Base-by-base conservation (phyloP, 2,797 vertebrate genomes). In the Sciurus vulgaris region DNA sequence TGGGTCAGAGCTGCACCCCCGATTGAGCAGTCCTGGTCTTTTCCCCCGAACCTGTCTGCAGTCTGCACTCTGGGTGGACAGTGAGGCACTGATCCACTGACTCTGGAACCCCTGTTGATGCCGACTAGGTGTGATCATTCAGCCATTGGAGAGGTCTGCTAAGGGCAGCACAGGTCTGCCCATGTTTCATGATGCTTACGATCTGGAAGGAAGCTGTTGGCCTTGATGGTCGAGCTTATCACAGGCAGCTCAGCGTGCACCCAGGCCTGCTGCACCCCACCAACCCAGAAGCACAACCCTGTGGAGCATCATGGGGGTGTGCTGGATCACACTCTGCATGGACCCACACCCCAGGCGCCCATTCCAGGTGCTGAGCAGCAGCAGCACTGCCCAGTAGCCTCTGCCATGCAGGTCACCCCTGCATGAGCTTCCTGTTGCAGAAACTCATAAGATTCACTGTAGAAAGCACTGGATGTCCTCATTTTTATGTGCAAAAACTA, bases 161-260 rank as follows among this genome's bases (percentile, higher is more conserved):
- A 14, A 20, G 73, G 65, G 7, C 26, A 63, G 51, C 44, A 13
- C 9, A 86, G 73, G 17, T 4, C 1, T 0, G 0, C 12, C 7
- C 18, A n/a, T 9, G 28, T 26, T 33, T 6, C 30, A 3, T 33
- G 18, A 35, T 4, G 18, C 17, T 30, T 33, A 8, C 0, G 15
- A 2, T 18, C 72, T 28, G 24, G 76, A 79, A 12, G 35, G 84
- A 81, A 30, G 13, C 33, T 0, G 26, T n/a, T 1, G 18, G 8
- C 14, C 49, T 69, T 26, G 30, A 35, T 28, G 2, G 2, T 24
- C 13, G 3, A 35, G 72, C n/a, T 49, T 8, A 1, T 6, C 69
- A 0, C 2, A 26, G 4, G 12, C 1, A 5, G 12, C 9, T 15
- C 35, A 2, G 22, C 44, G 1, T 13, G 28, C 26, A 20, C 47